A percentile compares a stretch with the other conserved stretches of the same genome.
phyloP scores from a whole-genome alignment of 2,797 vertebrate genomes.

The Etheostoma nigrum region DNA sequence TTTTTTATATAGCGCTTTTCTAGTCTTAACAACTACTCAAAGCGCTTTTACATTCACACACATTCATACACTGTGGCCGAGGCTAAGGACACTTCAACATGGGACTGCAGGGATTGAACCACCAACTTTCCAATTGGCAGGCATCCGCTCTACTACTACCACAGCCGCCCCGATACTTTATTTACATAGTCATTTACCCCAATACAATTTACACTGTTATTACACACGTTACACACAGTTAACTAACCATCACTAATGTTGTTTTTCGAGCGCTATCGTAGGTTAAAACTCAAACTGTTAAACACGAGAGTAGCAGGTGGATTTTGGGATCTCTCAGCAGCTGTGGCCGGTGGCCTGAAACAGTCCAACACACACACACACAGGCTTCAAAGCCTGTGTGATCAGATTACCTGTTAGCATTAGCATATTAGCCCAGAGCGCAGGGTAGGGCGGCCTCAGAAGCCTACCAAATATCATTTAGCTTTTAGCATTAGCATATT shows the following conservation, averaged over 20 bases:
- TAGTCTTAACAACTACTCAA: too few species aligned
- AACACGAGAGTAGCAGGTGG: slow-evolving; percentile 13
- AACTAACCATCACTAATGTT: background rate
- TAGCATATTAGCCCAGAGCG: slow-evolving; percentile 77
- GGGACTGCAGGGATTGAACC: too few species aligned
- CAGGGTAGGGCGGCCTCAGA: slow-evolving; percentile 50
- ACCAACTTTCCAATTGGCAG: too few species aligned
- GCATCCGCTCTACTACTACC: too few species aligned
- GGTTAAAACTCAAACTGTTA: slow-evolving; percentile 14
- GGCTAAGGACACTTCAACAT: too few species aligned
- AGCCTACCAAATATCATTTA: slow-evolving; percentile 64
- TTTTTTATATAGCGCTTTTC: too few species aligned
- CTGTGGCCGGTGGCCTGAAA: slow-evolving; percentile 39
- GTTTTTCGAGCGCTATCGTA: background rate
- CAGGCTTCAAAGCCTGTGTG: slow-evolving; percentile 66
- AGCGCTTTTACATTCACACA: too few species aligned
- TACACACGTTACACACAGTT: background rate
- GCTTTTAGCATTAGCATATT: slow-evolving; percentile 63
- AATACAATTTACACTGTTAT: too few species aligned
- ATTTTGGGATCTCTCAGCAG: slow-evolving; percentile 24
- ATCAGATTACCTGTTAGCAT: slow-evolving; percentile 79
- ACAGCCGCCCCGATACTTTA: too few species aligned
- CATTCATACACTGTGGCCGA: too few species aligned
- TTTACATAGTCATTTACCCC: too few species aligned
- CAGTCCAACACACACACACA: slow-evolving; percentile 19